Conservation (phyloP, 2,797 vertebrate genomes). For the Rachycentron canadum region DNA sequence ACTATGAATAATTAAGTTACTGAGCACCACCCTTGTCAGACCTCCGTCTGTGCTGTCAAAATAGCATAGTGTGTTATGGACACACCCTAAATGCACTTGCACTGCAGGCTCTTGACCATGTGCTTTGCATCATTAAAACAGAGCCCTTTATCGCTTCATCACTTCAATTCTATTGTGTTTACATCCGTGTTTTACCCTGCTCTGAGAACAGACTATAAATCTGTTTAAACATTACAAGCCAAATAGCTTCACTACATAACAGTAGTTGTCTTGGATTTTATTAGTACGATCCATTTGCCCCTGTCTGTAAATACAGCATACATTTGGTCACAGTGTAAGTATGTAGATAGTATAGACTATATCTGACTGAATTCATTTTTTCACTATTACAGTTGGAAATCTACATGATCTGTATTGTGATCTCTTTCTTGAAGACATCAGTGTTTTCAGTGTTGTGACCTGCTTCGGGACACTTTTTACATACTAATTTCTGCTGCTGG, state of each 20-base stretch:
- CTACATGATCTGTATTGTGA: neutral
- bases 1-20: too few relatives aligned
- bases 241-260: slow-evolving; percentile 32
- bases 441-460: neutral
- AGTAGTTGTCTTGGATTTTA: slow-evolving; percentile 25
- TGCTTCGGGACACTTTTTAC: slow-evolving; percentile 38
- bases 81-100: too few relatives aligned
- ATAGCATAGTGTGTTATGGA: too few relatives aligned
- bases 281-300: slow-evolving; percentile 1
- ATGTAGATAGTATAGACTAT: neutral
- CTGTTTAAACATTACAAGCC: slow-evolving; percentile 23
- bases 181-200: neutral
- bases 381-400: neutral
- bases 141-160: too few relatives aligned
- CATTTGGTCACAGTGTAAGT: slow-evolving; percentile 2
- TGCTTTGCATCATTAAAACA: too few relatives aligned
- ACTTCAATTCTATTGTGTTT: slow-evolving; percentile 5
- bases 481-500: slow-evolving; percentile 21
- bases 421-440: neutral
- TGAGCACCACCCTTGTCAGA: too few relatives aligned
- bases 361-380: neutral
- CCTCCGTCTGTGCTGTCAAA: too few relatives aligned
- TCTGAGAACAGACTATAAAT: slow-evolving; percentile 30
- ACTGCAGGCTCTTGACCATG: too few relatives aligned
- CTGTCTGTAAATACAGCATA: slow-evolving; percentile 18